Conservation (phyloP, 2,797 vertebrate species). For the Okamejei kenojei region DNA sequence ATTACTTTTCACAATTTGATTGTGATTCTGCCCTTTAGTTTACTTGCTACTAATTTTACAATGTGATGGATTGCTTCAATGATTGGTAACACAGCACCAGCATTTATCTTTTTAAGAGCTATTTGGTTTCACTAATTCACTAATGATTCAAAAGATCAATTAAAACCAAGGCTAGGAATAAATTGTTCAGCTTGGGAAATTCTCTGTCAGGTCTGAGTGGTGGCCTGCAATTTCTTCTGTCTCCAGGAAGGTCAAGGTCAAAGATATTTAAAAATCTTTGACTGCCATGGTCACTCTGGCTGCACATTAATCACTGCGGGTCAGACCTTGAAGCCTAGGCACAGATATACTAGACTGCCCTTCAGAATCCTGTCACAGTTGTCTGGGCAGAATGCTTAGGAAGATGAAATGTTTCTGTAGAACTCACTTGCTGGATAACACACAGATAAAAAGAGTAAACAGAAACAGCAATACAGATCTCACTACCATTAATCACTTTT, state of each 20-base stretch:
- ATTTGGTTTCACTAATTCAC: constrained; percentile 43
- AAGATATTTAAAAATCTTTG: constrained; percentile 45
- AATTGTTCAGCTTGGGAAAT: constrained; percentile 44
- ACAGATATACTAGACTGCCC: neutral
- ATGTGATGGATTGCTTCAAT: constrained; percentile 43
- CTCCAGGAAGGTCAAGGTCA: constrained; percentile 46
- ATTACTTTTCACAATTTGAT: constrained; percentile 12
- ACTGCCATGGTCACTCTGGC: constrained; percentile 44
- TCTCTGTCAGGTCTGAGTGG: constrained; percentile 45
- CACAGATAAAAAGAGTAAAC: neutral
- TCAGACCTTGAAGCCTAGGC: constrained; percentile 33
- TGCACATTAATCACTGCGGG: constrained; percentile 44
- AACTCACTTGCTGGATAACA: neutral
- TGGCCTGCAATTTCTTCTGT: constrained; percentile 46
- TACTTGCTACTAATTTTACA: constrained; percentile 35
- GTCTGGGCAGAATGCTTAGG: neutral
- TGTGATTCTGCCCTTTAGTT: constrained; percentile 2
- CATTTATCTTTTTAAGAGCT: constrained; percentile 44
- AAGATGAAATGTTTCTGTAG: neutral
- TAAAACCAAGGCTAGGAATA: constrained; percentile 47
- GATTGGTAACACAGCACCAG: constrained; percentile 42
- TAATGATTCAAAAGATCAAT: constrained; percentile 49
- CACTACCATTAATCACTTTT: neutral
- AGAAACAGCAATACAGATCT: neutral
- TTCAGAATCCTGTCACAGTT: neutral